Evolutionary conservation across 2,797 vertebrate genomes (phyloP).

Genomic region (Natrix natrix): DNA sequence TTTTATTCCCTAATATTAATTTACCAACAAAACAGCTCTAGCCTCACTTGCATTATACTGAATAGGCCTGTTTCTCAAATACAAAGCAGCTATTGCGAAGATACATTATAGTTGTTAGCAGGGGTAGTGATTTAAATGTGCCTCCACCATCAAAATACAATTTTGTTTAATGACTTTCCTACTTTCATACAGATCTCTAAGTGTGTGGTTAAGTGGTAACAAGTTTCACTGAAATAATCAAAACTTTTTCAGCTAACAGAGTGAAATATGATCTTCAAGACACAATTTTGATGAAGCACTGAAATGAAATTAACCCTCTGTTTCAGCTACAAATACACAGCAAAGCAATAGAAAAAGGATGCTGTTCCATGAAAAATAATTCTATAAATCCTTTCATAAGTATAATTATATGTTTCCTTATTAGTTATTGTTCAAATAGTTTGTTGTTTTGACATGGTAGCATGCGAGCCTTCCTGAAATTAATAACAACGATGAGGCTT

Average conservation of each 20-base stretch:
- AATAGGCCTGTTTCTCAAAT: neutral
- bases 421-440: neutral
- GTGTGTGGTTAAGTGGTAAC: neutral
- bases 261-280: neutral
- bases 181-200: neutral
- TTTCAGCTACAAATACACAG: neutral
- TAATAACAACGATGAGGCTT: accelerated
- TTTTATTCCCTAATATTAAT: neutral
- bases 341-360: neutral
- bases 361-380: neutral
- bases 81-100: neutral
- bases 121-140: neutral
- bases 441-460: neutral
- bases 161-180: neutral
- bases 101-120: neutral
- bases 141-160: neutral
- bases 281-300: neutral
- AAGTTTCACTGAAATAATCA: neutral
- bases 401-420: neutral
- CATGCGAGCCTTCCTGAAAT: neutral
- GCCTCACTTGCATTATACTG: neutral
- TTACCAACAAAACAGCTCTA: neutral
- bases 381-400: neutral
- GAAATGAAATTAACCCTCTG: neutral
- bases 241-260: neutral